Conservation (phyloP, 2,797 vertebrate genomes). For the Carcharodon carcharias region DNA sequence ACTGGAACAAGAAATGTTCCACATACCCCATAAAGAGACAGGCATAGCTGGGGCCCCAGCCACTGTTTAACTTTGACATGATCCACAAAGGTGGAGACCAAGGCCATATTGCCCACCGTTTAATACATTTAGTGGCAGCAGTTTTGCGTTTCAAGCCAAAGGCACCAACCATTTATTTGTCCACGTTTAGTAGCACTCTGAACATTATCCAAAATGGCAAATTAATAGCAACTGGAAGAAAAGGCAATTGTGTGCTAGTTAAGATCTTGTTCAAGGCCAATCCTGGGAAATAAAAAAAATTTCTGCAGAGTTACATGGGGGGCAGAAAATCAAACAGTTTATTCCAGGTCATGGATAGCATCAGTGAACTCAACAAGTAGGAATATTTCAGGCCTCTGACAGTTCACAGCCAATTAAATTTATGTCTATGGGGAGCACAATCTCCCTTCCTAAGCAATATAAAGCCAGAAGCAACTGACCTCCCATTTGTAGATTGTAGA, state of each 20-base stretch:
- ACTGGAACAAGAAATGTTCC: too few species aligned
- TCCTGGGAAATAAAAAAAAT: not conserved
- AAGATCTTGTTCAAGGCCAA: not conserved
- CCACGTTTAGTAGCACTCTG: not conserved
- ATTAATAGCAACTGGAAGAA: not conserved
- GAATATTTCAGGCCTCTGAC: not conserved
- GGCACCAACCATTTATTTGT: not conserved
- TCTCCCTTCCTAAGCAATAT: not conserved
- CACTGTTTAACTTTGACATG: not conserved
- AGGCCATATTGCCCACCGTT: not conserved
- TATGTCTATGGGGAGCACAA: not conserved
- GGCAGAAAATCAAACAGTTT: not conserved
- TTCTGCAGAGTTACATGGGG: not conserved
- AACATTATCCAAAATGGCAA: not conserved
- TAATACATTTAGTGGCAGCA: not conserved
- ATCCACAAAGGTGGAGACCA: not conserved
- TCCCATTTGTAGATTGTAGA: not conserved
- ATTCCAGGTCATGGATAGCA: not conserved
- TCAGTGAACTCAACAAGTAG: not conserved
- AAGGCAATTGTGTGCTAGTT: not conserved
- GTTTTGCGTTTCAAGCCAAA: not conserved
- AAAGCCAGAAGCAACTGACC: not conserved
- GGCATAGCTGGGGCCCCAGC: too few species aligned
- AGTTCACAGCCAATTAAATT: not conserved
- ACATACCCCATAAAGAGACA: too few species aligned